Percentiles rank a stretch among this genome's conserved stretches.
Evolutionary conservation across 1,140 invertebrate genomes (phyloP).

Genomic region (Rhagoletis zephyria): DNA sequence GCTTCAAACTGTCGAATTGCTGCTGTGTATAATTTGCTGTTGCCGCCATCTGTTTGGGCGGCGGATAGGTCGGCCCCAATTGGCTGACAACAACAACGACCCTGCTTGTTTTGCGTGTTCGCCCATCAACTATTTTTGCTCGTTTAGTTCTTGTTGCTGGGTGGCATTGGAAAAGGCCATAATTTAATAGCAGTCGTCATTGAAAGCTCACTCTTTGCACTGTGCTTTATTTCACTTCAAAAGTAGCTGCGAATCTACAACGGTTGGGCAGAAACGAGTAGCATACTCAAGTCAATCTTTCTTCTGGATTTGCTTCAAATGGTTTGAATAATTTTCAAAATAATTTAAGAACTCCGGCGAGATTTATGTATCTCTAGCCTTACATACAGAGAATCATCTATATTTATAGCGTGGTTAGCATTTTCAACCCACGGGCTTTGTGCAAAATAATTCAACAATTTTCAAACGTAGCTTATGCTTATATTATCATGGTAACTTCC

Average conservation of each 20-base stretch:
- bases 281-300: not conserved
- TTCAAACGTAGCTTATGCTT: too few species aligned
- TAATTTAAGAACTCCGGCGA: not conserved
- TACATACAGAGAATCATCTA: not conserved
- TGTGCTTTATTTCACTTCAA: not conserved
- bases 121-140: too few species aligned
- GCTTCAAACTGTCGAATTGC: constrained; percentile 23
- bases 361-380: not conserved
- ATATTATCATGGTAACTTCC: too few species aligned
- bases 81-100: not conserved
- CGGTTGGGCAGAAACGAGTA: not conserved
- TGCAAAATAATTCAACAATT: too few species aligned
- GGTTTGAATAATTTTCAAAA: not conserved
- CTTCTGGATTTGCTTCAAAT: not conserved
- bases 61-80: not conserved
- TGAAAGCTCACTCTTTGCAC: not conserved
- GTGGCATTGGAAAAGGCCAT: not conserved
- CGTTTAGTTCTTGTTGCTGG: not conserved
- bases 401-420: too few species aligned
- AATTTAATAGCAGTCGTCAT: not conserved
- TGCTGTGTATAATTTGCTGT: not conserved
- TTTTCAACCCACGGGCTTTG: too few species aligned
- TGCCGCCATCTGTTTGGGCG: constrained; percentile 17
- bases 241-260: not conserved
- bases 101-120: not conserved